Base-by-base conservation (phyloP, 2,113 vertebrate species). In the Oxygymnocypris stewartii region DNA sequence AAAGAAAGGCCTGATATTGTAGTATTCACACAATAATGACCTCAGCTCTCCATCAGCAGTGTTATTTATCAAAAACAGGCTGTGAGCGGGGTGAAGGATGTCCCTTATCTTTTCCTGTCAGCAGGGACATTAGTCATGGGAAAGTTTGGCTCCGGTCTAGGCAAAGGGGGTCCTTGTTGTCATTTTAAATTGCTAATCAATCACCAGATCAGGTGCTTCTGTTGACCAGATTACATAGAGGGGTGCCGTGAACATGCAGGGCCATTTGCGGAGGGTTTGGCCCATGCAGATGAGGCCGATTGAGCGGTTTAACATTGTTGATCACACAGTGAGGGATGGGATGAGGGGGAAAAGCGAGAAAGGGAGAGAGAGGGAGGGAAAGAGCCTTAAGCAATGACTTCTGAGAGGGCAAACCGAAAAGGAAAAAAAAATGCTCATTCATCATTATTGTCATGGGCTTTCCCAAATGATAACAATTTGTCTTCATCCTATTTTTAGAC, bases 401-500 rank as follows among this genome's bases (percentile, higher is more conserved):
- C 96, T 96, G 96, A 96, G 95, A 94, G 97, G 97, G 97, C 96
- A 97, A 96, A 86, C 92, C 84, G 89, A 91, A 93, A 93, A 87
- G 81, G 90, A 85, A 95, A 96, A 95, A 96, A 31, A 97, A 95
- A 96, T 97, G 96, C 98, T 98, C 97, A 99, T 99, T 99, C 97
- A 99, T 99, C 98, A 99, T 99, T 98, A 99, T 99, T 98, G 98
- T 98, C 98, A 97, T 96, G 97, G 97, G 98, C 97, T 98, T 99
- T 98, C 96, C 97, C 96, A 99, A 99, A 99, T 99, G 98, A 99
- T 99, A 98, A 99, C 98, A 97, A 99, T 99, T 99, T 99, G 96
- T 99, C 98, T 99, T 98, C 97, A 98, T 99, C 95, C 97, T 99
- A 99, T 99, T 98, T 99, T 99, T 99, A 99, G 97, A 99, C 97